These are phyloP conservation scores for Clavelina lepadiformis DNA, from an alignment of 23 tunicate genomes.

Conservation along the genomic window DNA sequence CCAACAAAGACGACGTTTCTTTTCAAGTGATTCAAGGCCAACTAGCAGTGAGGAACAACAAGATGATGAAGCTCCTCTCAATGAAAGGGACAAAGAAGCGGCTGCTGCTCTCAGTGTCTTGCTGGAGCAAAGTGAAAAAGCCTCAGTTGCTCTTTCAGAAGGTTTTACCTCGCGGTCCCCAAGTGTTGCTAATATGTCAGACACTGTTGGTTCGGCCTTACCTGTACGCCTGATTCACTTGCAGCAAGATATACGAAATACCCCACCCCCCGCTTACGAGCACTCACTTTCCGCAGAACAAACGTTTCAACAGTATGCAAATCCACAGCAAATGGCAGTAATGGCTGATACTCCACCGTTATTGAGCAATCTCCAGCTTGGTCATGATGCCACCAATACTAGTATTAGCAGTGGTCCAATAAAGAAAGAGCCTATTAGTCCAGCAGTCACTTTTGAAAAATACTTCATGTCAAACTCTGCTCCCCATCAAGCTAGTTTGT, in stretches of 20 bases:
- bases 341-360: not conserved
- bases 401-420: too few species aligned
- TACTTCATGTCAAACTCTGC: not conserved
- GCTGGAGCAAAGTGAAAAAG: slow-evolving; percentile 50
- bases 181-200: not conserved
- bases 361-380: not conserved
- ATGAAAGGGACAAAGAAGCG: slow-evolving; percentile 61
- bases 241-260: slow-evolving; percentile 27
- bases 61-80: slow-evolving; percentile 59
- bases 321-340: not conserved
- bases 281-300: slow-evolving; percentile 12
- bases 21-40: slow-evolving; percentile 35
- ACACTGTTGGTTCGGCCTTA: not conserved
- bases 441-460: not conserved
- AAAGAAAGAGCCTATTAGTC: slow-evolving; percentile 41
- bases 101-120: slow-evolving; percentile 39
- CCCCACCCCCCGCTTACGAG: slow-evolving; percentile 86
- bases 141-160: not conserved
- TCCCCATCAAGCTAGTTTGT: not conserved
- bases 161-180: not conserved
- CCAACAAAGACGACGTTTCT: slow-evolving; percentile 41
- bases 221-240: slow-evolving; percentile 23
- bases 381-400: not conserved
- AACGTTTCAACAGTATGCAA: too few species aligned
- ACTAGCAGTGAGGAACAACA: slow-evolving; percentile 12